Conservation (phyloP, 2,113 vertebrate genomes). For the Zosterops pallidus region DNA sequence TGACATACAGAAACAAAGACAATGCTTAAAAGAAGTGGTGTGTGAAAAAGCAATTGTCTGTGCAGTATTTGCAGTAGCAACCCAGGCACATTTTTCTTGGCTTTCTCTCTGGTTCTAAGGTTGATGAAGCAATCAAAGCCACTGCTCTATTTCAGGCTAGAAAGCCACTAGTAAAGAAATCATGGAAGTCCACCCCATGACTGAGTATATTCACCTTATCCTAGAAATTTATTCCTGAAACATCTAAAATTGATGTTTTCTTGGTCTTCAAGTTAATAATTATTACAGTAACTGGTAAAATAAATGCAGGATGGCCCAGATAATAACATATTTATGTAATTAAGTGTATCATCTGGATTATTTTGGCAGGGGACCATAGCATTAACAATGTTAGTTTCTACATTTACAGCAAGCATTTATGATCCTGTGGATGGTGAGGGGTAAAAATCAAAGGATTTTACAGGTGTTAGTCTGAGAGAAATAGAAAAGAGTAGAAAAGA, state of each 20-base stretch:
- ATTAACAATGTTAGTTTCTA: background rate
- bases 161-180: background rate
- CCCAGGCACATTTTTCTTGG: background rate
- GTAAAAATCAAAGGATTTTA: background rate
- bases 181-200: rapidly evolving
- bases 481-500: background rate
- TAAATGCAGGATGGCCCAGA: background rate
- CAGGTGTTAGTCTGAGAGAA: background rate
- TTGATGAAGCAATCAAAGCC: background rate
- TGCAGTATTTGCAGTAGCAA: background rate
- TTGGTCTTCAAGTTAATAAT: background rate
- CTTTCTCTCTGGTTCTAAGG: background rate
- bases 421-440: background rate
- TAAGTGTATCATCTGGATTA: background rate
- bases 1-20: background rate
- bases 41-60: background rate
- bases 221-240: background rate
- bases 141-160: background rate
- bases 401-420: background rate
- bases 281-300: background rate
- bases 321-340: background rate
- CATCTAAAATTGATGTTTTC: background rate
- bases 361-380: background rate
- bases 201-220: background rate
- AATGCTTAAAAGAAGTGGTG: background rate